A percentile compares a stretch with the other conserved stretches of the same genome.
Evolutionary conservation across 1,140 invertebrate genomes (phyloP).

Genomic region (Drosophila cardini): DNA sequence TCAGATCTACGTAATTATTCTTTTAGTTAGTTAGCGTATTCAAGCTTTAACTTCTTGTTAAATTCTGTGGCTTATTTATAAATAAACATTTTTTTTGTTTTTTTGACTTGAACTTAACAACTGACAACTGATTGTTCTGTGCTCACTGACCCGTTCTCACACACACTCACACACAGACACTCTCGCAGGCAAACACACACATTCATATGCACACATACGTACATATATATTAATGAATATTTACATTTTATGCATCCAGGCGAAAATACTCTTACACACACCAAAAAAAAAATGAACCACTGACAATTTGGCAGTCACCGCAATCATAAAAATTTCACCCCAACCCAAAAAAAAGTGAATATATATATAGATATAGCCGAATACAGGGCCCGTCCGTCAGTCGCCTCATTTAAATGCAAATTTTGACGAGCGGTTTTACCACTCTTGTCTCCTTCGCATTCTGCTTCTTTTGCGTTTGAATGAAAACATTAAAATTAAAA

Average conservation of each 20-base stretch:
- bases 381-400: constrained; percentile 63
- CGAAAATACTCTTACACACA: constrained; percentile 41
- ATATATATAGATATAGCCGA: constrained; percentile 20
- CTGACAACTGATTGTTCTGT: constrained; percentile 43
- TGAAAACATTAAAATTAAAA: constrained; percentile 83
- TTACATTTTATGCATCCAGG: constrained; percentile 69
- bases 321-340: constrained; percentile 80
- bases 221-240: constrained; percentile 59
- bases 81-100: background rate
- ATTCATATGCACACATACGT: constrained; percentile 12
- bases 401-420: constrained; percentile 84
- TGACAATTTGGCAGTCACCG: constrained; percentile 83
- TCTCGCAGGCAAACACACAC: constrained; percentile 20
- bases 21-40: constrained; percentile 5
- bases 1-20: background rate
- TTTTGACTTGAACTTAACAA: constrained; percentile 18
- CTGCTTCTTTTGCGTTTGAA: constrained; percentile 58
- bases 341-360: constrained; percentile 31
- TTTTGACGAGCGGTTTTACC: constrained; percentile 82
- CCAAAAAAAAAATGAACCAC: constrained; percentile 51
- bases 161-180: constrained; percentile 1
- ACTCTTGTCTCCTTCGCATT: constrained; percentile 44
- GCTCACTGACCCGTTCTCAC: constrained; percentile 54
- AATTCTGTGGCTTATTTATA: background rate
- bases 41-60: background rate